Percentiles rank a stretch among this genome's conserved stretches.
phyloP scores from a whole-genome alignment of 2,888 invertebrate genomes.

The Caenorhabditis wallacei region DNA sequence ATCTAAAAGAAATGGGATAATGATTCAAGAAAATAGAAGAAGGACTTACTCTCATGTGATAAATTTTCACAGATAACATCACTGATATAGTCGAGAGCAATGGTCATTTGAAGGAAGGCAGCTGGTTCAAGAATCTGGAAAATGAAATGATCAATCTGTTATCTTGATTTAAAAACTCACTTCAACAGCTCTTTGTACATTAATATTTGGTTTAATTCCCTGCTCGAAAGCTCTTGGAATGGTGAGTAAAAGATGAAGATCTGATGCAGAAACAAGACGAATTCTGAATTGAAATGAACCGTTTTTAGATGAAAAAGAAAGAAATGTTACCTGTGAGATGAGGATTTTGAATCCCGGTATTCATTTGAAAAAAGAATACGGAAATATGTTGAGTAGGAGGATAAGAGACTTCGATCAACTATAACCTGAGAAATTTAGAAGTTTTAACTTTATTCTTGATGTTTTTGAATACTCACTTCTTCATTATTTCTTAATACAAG shows the following conservation, averaged over 20 bases:
- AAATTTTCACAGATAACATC: conserved; percentile 51
- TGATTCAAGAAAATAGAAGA: background rate
- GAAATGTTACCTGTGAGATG: conserved; percentile 39
- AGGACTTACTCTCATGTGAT: conserved; percentile 33
- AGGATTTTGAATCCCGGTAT: conserved; percentile 41
- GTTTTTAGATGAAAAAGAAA: background rate
- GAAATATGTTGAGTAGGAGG: conserved; percentile 60
- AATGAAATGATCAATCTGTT: background rate
- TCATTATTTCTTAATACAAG: conserved; percentile 48
- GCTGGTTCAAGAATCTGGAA: conserved; percentile 64
- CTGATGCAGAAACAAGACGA: conserved; percentile 42
- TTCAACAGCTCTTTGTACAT: conserved; percentile 52
- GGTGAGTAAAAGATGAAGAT: conserved; percentile 58
- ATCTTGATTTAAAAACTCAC: background rate
- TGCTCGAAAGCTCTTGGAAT: conserved; percentile 59
- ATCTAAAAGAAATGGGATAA: conserved; percentile 26
- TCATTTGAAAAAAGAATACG: conserved; percentile 44
- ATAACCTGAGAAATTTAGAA: conserved; percentile 29
- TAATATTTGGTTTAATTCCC: conserved; percentile 47
- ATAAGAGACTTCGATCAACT: conserved; percentile 44
- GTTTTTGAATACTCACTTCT: conserved; percentile 21
- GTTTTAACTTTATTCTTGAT: background rate
- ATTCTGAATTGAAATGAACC: conserved; percentile 39
- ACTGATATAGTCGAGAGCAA: conserved; percentile 51
- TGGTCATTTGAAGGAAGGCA: conserved; percentile 56